Percentiles rank a stretch among this genome's conserved stretches.
Evolutionary conservation across 2,113 vertebrate genomes (phyloP).

Genomic region (Uria lomvia): DNA sequence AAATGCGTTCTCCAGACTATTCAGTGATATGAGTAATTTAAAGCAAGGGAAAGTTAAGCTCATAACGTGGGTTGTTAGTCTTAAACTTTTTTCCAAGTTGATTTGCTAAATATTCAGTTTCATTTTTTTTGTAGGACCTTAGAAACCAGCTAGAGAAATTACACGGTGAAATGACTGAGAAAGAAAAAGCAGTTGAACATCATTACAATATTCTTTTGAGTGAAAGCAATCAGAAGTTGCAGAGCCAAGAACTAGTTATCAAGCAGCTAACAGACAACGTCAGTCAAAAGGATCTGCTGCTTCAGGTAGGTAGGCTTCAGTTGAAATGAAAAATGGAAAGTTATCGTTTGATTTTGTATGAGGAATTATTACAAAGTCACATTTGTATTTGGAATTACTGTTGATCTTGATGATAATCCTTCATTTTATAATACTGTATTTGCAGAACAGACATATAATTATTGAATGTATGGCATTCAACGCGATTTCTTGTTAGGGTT

Average conservation of each 20-base stretch:
- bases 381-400: background rate
- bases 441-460: slow-evolving; percentile 25
- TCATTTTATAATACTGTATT: background rate
- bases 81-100: background rate
- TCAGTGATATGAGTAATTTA: background rate
- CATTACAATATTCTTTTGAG: slow-evolving; percentile 77
- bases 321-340: slow-evolving; percentile 4
- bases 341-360: background rate
- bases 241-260: slow-evolving; percentile 79
- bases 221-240: slow-evolving; percentile 79
- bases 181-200: slow-evolving; percentile 79
- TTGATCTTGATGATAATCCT: slow-evolving; percentile 21
- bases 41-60: background rate
- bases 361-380: background rate
- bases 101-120: slow-evolving; percentile 16
- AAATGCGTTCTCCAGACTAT: background rate
- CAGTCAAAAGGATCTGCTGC: slow-evolving; percentile 80
- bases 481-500: background rate
- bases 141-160: slow-evolving; percentile 91
- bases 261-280: slow-evolving; percentile 76
- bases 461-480: background rate
- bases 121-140: slow-evolving; percentile 75
- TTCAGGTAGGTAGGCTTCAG: slow-evolving; percentile 76
- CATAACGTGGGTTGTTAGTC: background rate
- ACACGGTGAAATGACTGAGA: slow-evolving; percentile 79